Evolutionary conservation across 2,888 invertebrate genomes (phyloP).

Genomic region (Abrostola tripartita): DNA sequence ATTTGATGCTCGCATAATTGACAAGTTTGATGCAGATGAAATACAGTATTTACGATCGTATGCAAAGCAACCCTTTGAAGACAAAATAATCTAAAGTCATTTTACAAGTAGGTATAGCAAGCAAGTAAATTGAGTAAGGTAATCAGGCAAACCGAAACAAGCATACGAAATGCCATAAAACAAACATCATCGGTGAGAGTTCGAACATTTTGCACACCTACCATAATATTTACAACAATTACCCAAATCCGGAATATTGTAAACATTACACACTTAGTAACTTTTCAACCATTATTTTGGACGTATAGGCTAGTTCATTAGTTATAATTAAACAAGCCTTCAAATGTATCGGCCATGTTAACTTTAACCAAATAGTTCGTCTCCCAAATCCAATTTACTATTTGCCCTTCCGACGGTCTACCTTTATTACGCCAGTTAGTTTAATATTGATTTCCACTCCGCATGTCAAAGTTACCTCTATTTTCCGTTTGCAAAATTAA

Average conservation of each 20-base stretch:
- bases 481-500: conserved; percentile 35
- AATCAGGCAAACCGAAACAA: too few species aligned
- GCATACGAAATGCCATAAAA: too few species aligned
- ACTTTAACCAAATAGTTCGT: conserved; percentile 22
- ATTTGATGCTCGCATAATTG: background rate
- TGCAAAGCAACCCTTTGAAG: too few species aligned
- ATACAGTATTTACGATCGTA: too few species aligned
- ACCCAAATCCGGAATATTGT: conserved; percentile 9
- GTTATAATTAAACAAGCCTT: conserved; percentile 27
- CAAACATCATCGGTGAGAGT: background rate
- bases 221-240: background rate
- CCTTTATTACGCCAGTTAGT: conserved; percentile 18
- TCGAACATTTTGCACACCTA: conserved; percentile 2
- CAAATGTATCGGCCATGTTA: conserved; percentile 21
- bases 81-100: too few species aligned
- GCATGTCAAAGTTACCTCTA: conserved; percentile 23
- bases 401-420: conserved; percentile 16
- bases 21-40: background rate
- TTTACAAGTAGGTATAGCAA: too few species aligned
- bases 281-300: conserved; percentile 30
- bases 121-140: too few species aligned
- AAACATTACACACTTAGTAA: conserved; percentile 19
- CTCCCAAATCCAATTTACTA: background rate
- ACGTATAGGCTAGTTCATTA: conserved; percentile 16
- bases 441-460: conserved; percentile 36